Evolutionary conservation across 2,888 invertebrate genomes (phyloP), one percentile per base, ranked within the genome.

Genomic region (Pammene fasciana): DNA sequence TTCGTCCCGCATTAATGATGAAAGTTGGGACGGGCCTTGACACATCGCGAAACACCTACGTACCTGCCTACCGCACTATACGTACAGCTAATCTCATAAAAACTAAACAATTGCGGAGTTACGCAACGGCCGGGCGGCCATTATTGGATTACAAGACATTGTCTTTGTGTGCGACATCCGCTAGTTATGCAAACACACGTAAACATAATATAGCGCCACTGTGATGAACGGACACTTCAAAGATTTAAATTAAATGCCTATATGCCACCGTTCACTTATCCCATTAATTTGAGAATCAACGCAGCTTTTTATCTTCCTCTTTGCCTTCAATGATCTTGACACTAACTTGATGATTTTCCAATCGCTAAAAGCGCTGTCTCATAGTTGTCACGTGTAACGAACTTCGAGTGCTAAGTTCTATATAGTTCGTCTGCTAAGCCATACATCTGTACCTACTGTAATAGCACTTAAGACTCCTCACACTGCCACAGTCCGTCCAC

Each of bases 131-230:
- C 70, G 60, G 26, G 54, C 61, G 50, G 76, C 77, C 77, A 76
- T 83, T 83, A 84, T 84, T 83, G 78, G 79, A 84, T 85, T 84
- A 85, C 78, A 70, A 73, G 75, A 75, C 71, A 74, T 72, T 80
- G 76, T 75, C 75, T 73, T 75, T 79, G 76, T 78, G 76, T 77
- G 77, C 75, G 75, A 75, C 72, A 74, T 74, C 71, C 72, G 67
- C 56, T 57, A 55, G 54, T 71, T 72, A 71, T 70, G 72, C 65
- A 71, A 66, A 66, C 56, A 50, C 36, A 50, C 45, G 18, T 59
- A 57, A 50, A 62, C 16, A 61, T 46, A 46, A 61, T 46, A 46
- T 54, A 38, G n/a, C 59, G 50, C 34, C 43, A 45, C 65, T 50
- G 57, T 52, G 52, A 59, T 64, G 68, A 52, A 68, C 56, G 48